Evolutionary conservation across 2,888 invertebrate species (phyloP).

Genomic region (Leptura quadrifasciata): DNA sequence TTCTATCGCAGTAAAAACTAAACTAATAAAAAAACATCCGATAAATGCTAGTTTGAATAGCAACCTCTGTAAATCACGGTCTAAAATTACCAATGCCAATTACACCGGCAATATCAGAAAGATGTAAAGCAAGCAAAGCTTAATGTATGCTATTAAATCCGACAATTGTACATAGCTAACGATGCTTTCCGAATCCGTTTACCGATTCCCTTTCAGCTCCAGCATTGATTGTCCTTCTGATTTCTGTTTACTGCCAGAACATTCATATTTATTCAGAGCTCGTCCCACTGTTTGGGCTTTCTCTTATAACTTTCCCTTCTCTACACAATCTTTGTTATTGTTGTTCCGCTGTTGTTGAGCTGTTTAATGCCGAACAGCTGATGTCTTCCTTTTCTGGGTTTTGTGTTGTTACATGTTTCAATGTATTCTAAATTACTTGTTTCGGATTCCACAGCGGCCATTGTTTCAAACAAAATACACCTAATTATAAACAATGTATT

Average conservation of each 20-base stretch:
- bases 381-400: slow-evolving; percentile 47
- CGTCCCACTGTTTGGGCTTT: slow-evolving; percentile 32
- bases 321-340: slow-evolving; percentile 35
- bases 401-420: slow-evolving; percentile 48
- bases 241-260: slow-evolving; percentile 23
- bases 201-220: slow-evolving; percentile 35
- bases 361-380: slow-evolving; percentile 55
- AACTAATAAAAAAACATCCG: too few relatives aligned
- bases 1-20: too few relatives aligned
- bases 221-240: slow-evolving; percentile 34
- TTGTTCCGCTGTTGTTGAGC: slow-evolving; percentile 40
- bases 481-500: neutral
- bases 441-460: slow-evolving; percentile 34
- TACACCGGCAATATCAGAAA: slow-evolving; percentile 34
- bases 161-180: slow-evolving; percentile 32
- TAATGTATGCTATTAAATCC: slow-evolving; percentile 27
- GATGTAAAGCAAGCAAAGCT: slow-evolving; percentile 31
- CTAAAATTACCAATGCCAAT: slow-evolving; percentile 33
- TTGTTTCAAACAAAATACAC: slow-evolving; percentile 10
- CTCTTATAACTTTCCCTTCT: slow-evolving; percentile 25
- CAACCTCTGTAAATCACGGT: slow-evolving; percentile 13
- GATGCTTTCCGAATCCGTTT: slow-evolving; percentile 31
- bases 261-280: slow-evolving; percentile 40
- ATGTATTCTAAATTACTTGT: slow-evolving; percentile 41
- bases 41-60: neutral